A percentile compares a stretch with the other conserved stretches of the same genome.
Conservation (phyloP, 2,797 vertebrate genomes). For the Emydoidea blandingii region DNA sequence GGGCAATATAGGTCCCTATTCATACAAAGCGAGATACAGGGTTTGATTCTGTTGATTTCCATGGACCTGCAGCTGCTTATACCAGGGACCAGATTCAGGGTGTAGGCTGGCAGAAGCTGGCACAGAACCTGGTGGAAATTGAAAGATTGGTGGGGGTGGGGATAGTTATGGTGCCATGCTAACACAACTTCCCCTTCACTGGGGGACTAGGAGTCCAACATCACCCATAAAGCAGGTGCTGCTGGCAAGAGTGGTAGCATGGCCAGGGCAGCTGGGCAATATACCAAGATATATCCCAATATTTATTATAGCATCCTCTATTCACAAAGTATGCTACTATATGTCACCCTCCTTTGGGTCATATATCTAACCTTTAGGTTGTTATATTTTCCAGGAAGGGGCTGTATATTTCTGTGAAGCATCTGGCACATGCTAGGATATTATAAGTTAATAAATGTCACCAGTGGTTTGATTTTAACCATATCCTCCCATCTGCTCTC, state of each 20-base stretch:
- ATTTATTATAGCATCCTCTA: neutral
- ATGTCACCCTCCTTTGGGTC: accelerated
- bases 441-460: neutral
- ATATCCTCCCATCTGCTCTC: neutral
- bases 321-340: neutral
- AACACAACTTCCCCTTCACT: neutral
- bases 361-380: accelerated
- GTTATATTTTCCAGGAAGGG: neutral
- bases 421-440: neutral
- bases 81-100: neutral
- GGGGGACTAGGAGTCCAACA: accelerated
- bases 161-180: neutral
- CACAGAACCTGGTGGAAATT: neutral
- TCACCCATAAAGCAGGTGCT: neutral
- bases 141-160: neutral
- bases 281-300: accelerated
- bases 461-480: neutral
- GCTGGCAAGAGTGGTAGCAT: accelerated
- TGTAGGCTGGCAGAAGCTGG: accelerated
- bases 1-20: slow-evolving; percentile 15
- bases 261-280: accelerated
- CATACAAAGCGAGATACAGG: neutral
- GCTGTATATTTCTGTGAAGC: neutral
- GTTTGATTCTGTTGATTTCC: slow-evolving; percentile 2
- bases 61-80: neutral